These are phyloP conservation scores for Capreolus pygargus DNA, from an alignment of 2,113 vertebrate genomes.

Conservation along the genomic window DNA sequence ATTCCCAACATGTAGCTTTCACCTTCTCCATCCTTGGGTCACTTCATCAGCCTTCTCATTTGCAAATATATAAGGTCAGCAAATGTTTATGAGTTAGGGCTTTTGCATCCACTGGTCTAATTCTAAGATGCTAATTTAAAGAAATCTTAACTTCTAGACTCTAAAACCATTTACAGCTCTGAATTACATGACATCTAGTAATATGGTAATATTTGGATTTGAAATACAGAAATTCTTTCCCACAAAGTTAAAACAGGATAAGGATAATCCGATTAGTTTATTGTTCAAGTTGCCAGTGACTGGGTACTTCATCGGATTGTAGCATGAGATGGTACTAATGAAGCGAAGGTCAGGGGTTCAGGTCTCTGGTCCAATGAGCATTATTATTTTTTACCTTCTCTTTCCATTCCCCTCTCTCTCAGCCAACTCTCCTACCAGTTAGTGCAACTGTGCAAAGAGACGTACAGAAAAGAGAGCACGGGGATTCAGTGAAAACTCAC, in stretches of 20 bases:
- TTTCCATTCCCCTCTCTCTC: not conserved
- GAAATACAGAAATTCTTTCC: not conserved
- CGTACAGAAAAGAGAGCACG: not conserved
- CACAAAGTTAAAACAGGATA: not conserved
- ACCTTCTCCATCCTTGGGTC: not conserved
- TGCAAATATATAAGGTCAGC: not conserved
- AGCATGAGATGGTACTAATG: not conserved
- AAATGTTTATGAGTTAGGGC: not conserved
- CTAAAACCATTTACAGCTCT: not conserved
- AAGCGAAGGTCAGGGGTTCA: slow-evolving; percentile 23
- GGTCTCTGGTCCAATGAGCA: not conserved
- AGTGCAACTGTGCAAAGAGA: not conserved
- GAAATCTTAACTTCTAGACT: not conserved
- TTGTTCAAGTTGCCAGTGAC: not conserved
- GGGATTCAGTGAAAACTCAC: not conserved
- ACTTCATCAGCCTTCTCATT: not conserved
- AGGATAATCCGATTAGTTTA: slow-evolving; percentile 28
- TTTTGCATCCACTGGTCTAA: not conserved
- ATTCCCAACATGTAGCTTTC: not conserved
- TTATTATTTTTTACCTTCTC: not conserved
- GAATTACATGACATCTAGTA: not conserved
- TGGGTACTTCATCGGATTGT: not conserved
- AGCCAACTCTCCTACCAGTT: not conserved
- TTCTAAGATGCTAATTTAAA: not conserved
- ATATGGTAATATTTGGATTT: not conserved